phyloP scores from a whole-genome alignment of 2,888 invertebrate genomes.

The Cryptus viduatorius region DNA sequence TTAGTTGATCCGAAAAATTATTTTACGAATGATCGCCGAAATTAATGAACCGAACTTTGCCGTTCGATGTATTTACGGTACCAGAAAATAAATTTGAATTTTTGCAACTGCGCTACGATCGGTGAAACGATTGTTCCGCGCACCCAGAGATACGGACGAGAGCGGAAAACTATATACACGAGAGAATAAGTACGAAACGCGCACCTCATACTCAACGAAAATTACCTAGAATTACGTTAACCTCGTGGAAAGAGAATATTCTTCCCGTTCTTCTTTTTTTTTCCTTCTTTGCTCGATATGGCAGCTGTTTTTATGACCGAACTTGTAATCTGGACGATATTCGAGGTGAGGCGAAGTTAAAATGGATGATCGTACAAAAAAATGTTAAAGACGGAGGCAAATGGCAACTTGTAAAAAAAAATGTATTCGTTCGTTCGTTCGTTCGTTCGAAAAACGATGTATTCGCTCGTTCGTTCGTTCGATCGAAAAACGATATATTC shows the following conservation, averaged over 20 bases:
- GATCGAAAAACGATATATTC: too few species aligned
- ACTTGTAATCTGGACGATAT: slow-evolving; percentile 35
- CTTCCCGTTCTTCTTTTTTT: slow-evolving; percentile 37
- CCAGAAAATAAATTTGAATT: background rate
- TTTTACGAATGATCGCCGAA: slow-evolving; percentile 33
- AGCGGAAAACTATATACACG: background rate
- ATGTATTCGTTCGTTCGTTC: background rate
- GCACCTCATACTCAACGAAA: slow-evolving; percentile 55
- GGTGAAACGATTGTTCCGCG: background rate
- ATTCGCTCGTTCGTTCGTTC: too few species aligned
- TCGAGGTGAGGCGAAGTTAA: slow-evolving; percentile 4
- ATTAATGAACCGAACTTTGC: slow-evolving; percentile 23
- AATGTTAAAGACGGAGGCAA: background rate
- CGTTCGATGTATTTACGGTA: background rate
- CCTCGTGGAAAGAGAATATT: slow-evolving; percentile 56
- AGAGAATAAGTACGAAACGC: slow-evolving; percentile 25
- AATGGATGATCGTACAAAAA: slow-evolving; percentile 9
- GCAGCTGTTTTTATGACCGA: slow-evolving; percentile 36
- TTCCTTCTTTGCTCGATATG: slow-evolving; percentile 44
- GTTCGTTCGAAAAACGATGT: background rate
- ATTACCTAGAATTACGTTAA: slow-evolving; percentile 62
- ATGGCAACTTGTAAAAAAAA: background rate
- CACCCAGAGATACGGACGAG: background rate
- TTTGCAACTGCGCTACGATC: slow-evolving; percentile 1
- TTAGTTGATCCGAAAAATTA: slow-evolving; percentile 67